phyloP scores from a whole-genome alignment of 30 jellyfish, hydroid and myxozoan genomes.

The Nemopilema nomurai region DNA sequence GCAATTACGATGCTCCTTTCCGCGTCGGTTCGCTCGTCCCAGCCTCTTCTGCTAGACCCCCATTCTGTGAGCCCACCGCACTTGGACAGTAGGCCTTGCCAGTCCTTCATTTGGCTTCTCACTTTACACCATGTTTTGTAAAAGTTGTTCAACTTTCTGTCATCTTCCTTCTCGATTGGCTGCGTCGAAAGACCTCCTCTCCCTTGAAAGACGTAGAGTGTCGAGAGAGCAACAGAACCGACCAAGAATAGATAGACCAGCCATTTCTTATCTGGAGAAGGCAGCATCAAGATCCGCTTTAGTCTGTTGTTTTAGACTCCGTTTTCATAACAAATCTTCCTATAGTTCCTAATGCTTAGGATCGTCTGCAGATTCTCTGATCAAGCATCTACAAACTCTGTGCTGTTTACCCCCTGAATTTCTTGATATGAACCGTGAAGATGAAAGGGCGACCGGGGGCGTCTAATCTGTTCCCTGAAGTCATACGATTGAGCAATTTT shows the following conservation, averaged over 20 bases:
- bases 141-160: conserved; percentile 20
- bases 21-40: conserved; percentile 62
- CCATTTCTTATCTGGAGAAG: neutral
- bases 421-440: neutral
- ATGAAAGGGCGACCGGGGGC: neutral
- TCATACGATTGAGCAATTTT: neutral
- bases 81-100: conserved; percentile 50
- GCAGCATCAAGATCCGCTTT: conserved; percentile 9
- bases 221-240: conserved; percentile 15
- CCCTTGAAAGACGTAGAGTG: conserved; percentile 1
- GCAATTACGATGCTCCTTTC: conserved; percentile 58
- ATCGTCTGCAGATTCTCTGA: neutral
- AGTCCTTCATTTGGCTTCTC: conserved; percentile 50
- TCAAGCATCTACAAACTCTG: neutral
- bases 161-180: conserved; percentile 9
- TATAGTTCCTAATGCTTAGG: neutral
- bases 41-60: conserved; percentile 61
- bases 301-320: neutral
- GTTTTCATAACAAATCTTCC: neutral
- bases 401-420: neutral
- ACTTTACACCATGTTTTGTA: conserved; percentile 64
- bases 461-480: neutral
- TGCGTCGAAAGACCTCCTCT: neutral
- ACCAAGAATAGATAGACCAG: conserved; percentile 22
- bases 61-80: conserved; percentile 71